These are phyloP conservation scores for Netelia virgata DNA, from an alignment of 2,888 invertebrate genomes.

Conservation along the genomic window DNA sequence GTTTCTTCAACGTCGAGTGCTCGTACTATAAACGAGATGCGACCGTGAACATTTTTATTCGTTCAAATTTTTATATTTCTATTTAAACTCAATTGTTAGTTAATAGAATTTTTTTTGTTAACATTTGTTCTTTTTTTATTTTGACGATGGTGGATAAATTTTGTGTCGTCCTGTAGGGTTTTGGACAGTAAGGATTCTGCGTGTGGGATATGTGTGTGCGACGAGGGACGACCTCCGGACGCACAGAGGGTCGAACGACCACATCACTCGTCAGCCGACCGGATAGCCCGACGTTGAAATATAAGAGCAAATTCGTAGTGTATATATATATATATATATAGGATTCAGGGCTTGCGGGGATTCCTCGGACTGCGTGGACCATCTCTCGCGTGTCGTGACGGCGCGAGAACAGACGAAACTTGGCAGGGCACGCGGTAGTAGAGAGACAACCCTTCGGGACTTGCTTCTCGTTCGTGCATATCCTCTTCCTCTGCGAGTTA, in stretches of 20 bases:
- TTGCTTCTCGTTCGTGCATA: constrained; percentile 43
- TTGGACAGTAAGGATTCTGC: constrained; percentile 37
- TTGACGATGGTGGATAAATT: constrained; percentile 1
- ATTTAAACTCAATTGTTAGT: not conserved
- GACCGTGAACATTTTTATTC: not conserved
- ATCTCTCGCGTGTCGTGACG: constrained; percentile 48
- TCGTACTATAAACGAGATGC: not conserved
- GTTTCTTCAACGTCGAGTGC: not conserved
- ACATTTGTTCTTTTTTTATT: not conserved
- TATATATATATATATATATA: not conserved
- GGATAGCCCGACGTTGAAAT: constrained; percentile 79
- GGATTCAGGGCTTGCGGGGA: not conserved
- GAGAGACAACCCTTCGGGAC: constrained; percentile 48
- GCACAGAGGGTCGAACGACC: constrained; percentile 78
- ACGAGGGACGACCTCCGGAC: constrained; percentile 74
- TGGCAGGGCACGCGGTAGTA: constrained; percentile 43
- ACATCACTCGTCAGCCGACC: constrained; percentile 80
- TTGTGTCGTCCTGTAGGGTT: constrained; percentile 28
- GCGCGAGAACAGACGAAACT: constrained; percentile 46
- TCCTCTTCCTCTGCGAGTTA: constrained; percentile 38
- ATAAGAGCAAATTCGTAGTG: constrained; percentile 71
- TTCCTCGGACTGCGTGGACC: constrained; percentile 27
- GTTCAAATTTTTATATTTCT: not conserved
- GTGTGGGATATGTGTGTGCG: constrained; percentile 76
- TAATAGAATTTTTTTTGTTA: not conserved